These are phyloP conservation scores for Actinia tenebrosa DNA, from an alignment of 64 coral and sea anemone genomes.

Conservation along the genomic window DNA sequence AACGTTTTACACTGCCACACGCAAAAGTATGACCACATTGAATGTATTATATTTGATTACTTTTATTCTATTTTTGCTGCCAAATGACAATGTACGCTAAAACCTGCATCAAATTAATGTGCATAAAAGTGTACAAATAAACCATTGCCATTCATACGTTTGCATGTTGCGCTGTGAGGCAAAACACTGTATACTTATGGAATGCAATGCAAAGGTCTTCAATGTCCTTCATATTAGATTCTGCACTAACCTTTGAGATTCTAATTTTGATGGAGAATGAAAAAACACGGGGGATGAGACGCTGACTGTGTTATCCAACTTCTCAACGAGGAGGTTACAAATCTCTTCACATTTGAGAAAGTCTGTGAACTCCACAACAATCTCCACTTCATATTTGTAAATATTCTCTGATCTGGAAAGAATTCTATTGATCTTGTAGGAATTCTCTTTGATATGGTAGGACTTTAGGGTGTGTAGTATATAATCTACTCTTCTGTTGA, in stretches of 20 bases:
- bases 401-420: conserved; percentile 54
- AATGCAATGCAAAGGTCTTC: too few species aligned
- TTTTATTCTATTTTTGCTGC: too few species aligned
- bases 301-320: conserved; percentile 84
- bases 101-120: too few species aligned
- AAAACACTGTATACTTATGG: too few species aligned
- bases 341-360: conserved; percentile 93
- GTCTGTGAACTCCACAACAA: conserved; percentile 78
- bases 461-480: conserved; percentile 89
- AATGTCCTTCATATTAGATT: too few species aligned
- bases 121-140: too few species aligned
- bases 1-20: too few species aligned
- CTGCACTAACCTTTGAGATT: conserved; percentile 63
- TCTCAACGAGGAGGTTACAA: conserved; percentile 90
- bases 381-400: conserved; percentile 63
- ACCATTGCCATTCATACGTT: too few species aligned
- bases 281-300: conserved; percentile 72
- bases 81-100: too few species aligned
- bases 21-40: too few species aligned
- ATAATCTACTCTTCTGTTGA: conserved; percentile 92
- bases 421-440: conserved; percentile 61
- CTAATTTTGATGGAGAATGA: conserved; percentile 70
- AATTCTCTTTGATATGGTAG: conserved; percentile 66
- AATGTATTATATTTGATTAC: too few species aligned
- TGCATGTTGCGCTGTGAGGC: too few species aligned